phyloP scores from a whole-genome alignment of 2,797 vertebrate species.

The Sardinella longiceps region DNA sequence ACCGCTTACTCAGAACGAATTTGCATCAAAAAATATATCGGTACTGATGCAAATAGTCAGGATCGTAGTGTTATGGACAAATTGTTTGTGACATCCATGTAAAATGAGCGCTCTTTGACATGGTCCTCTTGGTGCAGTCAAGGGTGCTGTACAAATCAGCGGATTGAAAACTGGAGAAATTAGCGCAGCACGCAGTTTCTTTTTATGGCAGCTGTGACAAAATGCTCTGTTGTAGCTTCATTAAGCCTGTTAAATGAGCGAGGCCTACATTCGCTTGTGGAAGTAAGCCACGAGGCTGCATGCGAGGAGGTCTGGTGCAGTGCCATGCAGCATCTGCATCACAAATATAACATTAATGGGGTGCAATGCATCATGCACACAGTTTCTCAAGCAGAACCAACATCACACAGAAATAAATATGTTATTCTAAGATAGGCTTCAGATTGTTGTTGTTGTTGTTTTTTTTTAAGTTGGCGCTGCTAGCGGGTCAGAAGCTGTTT shows the following conservation, averaged over 20 bases:
- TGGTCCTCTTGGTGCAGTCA: neutral
- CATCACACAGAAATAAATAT: too few relatives aligned
- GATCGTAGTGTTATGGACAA: too few relatives aligned
- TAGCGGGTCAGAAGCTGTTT: too few relatives aligned
- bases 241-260: neutral
- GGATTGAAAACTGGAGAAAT: neutral
- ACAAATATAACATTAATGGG: neutral
- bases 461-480: too few relatives aligned
- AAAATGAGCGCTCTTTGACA: neutral
- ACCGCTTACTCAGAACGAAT: neutral
- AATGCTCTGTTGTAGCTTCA: neutral
- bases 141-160: neutral
- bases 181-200: neutral
- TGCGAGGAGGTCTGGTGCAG: neutral
- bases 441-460: too few relatives aligned
- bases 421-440: too few relatives aligned
- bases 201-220: slow-evolving; percentile 4
- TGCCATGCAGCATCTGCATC: neutral
- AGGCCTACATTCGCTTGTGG: neutral
- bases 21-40: neutral
- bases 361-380: neutral
- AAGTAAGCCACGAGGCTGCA: neutral
- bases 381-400: too few relatives aligned
- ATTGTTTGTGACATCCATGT: neutral
- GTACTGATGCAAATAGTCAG: too few relatives aligned